These are phyloP conservation scores for Drosophila limbata DNA, from an alignment of 2,888 invertebrate species.

Conservation along the genomic window DNA sequence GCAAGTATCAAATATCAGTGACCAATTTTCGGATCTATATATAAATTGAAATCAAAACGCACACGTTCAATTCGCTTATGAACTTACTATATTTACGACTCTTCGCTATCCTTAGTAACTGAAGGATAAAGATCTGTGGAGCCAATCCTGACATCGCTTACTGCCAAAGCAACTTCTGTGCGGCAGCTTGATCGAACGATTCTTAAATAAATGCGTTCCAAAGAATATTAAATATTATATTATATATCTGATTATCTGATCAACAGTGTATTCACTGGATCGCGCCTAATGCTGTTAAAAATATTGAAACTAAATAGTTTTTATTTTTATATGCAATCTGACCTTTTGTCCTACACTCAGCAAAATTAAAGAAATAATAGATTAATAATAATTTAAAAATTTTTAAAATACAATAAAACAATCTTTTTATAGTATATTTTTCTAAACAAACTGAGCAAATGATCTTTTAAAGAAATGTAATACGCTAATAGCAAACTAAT, in stretches of 20 bases:
- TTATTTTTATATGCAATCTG: slow-evolving; percentile 60
- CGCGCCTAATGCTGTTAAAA: slow-evolving; percentile 34
- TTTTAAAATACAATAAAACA: slow-evolving; percentile 9
- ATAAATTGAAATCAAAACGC: slow-evolving; percentile 7
- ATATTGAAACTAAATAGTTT: slow-evolving; percentile 50
- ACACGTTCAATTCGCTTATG: slow-evolving; percentile 15
- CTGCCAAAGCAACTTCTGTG: slow-evolving; percentile 54
- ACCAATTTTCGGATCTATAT: not conserved
- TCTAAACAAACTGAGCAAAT: slow-evolving; percentile 34
- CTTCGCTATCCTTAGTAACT: not conserved
- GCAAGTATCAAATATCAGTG: slow-evolving; percentile 11
- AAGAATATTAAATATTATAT: slow-evolving; percentile 48
- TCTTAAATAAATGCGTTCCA: slow-evolving; percentile 51
- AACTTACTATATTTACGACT: slow-evolving; percentile 1
- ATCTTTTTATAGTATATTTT: slow-evolving; percentile 53
- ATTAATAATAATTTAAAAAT: slow-evolving; percentile 18
- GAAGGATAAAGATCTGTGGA: not conserved
- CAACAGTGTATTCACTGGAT: slow-evolving; percentile 57
- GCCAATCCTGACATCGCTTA: slow-evolving; percentile 35
- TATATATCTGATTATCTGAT: slow-evolving; percentile 17
- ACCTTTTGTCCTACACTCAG: slow-evolving; percentile 52
- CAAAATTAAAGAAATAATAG: slow-evolving; percentile 3
- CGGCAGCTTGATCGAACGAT: slow-evolving; percentile 41
- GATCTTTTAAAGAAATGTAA: slow-evolving; percentile 31
- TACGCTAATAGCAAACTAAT: slow-evolving; percentile 26